Evolutionary conservation across 2,888 invertebrate species (phyloP).

Genomic region (Pycnomerus fuliginosus): DNA sequence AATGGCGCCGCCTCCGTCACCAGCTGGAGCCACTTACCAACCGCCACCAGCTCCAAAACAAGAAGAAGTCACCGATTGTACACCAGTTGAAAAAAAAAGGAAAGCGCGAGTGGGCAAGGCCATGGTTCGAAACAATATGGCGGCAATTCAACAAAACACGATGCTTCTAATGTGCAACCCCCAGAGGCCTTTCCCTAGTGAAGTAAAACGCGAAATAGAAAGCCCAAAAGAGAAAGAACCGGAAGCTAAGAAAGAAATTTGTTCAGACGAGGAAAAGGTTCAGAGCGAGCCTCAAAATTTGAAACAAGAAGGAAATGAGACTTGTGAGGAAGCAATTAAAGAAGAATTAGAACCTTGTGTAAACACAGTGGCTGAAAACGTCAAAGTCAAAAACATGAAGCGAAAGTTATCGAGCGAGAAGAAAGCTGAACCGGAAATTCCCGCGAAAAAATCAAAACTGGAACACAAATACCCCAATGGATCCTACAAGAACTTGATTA

Average conservation of each 20-base stretch:
- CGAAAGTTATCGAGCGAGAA: constrained; percentile 52
- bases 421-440: constrained; percentile 28
- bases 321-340: constrained; percentile 3
- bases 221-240: constrained; percentile 48
- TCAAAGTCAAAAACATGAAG: constrained; percentile 54
- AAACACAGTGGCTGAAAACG: constrained; percentile 51
- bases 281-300: constrained; percentile 19
- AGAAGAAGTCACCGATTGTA: constrained; percentile 33
- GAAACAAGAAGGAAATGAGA: constrained; percentile 17
- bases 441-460: constrained; percentile 22
- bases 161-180: constrained; percentile 56
- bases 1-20: constrained; percentile 63
- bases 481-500: constrained; percentile 53
- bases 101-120: constrained; percentile 64
- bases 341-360: constrained; percentile 41
- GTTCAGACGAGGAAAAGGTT: constrained; percentile 28
- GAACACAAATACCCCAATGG: constrained; percentile 43
- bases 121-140: constrained; percentile 66
- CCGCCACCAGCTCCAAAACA: constrained; percentile 37
- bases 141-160: constrained; percentile 56
- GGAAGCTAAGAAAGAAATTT: constrained; percentile 36
- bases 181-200: constrained; percentile 34
- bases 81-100: constrained; percentile 48
- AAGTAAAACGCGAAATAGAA: constrained; percentile 51
- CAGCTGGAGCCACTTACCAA: constrained; percentile 55